These are phyloP conservation scores for Pteropus rufus DNA, from an alignment of 2,797 vertebrate genomes.

Conservation along the genomic window DNA sequence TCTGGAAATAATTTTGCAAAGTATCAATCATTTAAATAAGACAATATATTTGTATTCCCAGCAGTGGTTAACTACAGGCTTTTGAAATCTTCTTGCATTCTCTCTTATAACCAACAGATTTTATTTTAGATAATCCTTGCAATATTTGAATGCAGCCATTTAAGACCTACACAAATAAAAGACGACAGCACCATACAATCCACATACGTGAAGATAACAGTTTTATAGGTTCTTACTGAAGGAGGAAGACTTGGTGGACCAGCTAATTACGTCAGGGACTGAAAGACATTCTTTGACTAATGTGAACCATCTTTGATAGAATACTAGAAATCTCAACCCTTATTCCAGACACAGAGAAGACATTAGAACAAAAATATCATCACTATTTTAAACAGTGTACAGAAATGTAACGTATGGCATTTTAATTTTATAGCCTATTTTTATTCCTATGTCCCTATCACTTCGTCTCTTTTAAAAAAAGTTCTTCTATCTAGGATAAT, in stretches of 20 bases:
- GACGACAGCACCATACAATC: background rate
- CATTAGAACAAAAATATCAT: background rate
- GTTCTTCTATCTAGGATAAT: background rate
- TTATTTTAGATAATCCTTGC: background rate
- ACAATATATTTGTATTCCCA: background rate
- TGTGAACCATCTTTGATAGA: background rate
- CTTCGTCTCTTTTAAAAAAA: background rate
- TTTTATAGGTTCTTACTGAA: background rate
- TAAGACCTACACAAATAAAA: background rate
- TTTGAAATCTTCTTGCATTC: conserved; percentile 18
- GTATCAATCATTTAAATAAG: background rate
- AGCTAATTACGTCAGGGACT: background rate
- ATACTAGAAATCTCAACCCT: background rate
- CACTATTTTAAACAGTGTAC: background rate
- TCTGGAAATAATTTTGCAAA: conserved; percentile 19
- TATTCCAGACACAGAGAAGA: background rate
- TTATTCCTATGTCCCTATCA: background rate
- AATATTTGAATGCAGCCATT: background rate
- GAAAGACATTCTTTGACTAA: background rate
- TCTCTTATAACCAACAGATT: background rate
- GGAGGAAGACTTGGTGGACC: background rate
- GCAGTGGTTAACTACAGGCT: background rate
- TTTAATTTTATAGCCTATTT: background rate
- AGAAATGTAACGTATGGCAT: background rate
- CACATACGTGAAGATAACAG: background rate